Conservation (phyloP, 2,888 invertebrate species). For the Perizoma affinitatum region DNA sequence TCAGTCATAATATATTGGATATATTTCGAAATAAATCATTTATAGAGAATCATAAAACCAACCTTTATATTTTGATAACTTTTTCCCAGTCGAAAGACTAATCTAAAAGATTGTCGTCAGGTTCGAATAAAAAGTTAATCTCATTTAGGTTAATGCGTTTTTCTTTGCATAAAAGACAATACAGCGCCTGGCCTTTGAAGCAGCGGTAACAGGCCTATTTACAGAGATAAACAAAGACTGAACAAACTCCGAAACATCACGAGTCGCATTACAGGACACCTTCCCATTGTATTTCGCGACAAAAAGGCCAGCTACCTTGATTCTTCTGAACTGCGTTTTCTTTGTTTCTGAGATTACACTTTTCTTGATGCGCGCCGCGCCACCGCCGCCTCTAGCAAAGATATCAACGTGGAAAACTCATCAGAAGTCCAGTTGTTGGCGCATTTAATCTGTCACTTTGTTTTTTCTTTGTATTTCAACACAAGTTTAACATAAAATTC, state of each 20-base stretch:
- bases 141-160: constrained; percentile 30
- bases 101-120: constrained; percentile 10
- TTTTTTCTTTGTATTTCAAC: constrained; percentile 17
- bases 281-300: constrained; percentile 48
- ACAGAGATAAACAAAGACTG: constrained; percentile 35
- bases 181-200: constrained; percentile 26
- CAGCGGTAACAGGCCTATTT: constrained; percentile 33
- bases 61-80: not conserved
- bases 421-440: constrained; percentile 53
- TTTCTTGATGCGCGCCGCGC: constrained; percentile 36
- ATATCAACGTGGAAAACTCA: constrained; percentile 51
- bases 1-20: no score
- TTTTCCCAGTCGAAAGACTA: not conserved
- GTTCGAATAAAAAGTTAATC: constrained; percentile 28
- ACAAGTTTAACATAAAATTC: no score
- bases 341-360: constrained; percentile 61
- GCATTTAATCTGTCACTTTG: constrained; percentile 56
- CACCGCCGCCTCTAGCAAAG: constrained; percentile 35
- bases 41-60: no score
- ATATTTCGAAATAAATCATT: no score
- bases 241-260: constrained; percentile 37
- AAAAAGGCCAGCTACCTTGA: constrained; percentile 47
- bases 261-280: constrained; percentile 46
- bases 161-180: constrained; percentile 30
- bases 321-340: constrained; percentile 43